These are phyloP conservation scores for Acrocephalus arundinaceus DNA, from an alignment of 2,113 vertebrate species.

Conservation along the genomic window DNA sequence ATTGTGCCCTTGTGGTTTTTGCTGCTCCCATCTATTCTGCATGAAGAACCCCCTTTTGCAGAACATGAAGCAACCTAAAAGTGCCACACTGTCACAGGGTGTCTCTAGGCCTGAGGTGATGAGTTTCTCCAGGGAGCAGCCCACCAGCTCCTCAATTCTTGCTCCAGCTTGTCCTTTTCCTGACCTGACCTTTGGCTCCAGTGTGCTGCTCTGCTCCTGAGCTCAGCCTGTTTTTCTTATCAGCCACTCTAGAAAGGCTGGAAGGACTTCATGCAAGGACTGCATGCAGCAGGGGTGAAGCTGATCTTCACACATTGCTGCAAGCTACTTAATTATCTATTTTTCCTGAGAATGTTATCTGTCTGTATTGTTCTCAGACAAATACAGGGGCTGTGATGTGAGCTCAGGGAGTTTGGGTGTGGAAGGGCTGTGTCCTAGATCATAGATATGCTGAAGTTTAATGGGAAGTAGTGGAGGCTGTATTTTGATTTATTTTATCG, in stretches of 20 bases:
- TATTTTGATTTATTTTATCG: background rate
- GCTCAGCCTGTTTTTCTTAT: background rate
- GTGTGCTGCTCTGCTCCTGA: background rate
- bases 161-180: background rate
- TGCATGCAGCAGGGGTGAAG: background rate
- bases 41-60: rapidly evolving
- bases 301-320: background rate
- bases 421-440: background rate
- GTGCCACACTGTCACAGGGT: rapidly evolving
- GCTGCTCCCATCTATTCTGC: background rate
- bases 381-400: background rate
- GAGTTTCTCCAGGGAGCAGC: background rate
- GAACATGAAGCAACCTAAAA: background rate
- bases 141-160: background rate
- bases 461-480: background rate
- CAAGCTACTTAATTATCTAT: background rate
- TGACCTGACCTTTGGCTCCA: background rate
- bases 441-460: background rate
- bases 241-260: background rate
- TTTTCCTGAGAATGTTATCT: background rate
- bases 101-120: background rate
- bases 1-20: background rate
- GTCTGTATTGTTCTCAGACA: background rate
- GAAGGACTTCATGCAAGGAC: background rate
- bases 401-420: background rate